Evolutionary conservation across 2,113 vertebrate genomes (phyloP).

Genomic region (Otus sunia): DNA sequence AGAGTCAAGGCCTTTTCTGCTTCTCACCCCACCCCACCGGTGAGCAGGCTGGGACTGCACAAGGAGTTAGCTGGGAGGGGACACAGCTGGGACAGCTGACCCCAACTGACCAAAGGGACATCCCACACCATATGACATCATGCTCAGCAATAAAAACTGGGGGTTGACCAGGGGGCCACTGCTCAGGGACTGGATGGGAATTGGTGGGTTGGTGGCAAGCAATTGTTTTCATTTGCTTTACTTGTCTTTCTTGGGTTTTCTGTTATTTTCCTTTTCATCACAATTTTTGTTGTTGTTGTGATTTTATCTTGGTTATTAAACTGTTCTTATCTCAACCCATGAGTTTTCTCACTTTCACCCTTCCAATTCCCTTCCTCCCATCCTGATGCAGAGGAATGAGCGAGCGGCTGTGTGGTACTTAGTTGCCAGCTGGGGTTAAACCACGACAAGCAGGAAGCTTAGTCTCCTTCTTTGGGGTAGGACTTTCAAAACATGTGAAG

Average conservation of each 20-base stretch:
- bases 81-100: no score
- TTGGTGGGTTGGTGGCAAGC: neutral
- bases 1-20: neutral
- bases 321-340: neutral
- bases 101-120: no score
- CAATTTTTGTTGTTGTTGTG: neutral
- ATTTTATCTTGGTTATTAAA: neutral
- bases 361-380: neutral
- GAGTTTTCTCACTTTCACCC: neutral
- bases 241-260: neutral
- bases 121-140: no score
- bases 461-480: neutral
- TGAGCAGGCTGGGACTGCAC: neutral
- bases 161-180: neutral
- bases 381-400: neutral
- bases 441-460: neutral
- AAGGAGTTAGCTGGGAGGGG: neutral
- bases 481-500: neutral
- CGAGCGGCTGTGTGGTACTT: neutral
- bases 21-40: neutral
- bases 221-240: neutral
- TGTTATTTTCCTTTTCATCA: neutral
- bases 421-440: neutral
- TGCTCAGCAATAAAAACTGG: neutral
- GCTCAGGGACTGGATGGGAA: neutral